Conservation (phyloP, 2,113 vertebrate species). For the Platysteira castanea region DNA sequence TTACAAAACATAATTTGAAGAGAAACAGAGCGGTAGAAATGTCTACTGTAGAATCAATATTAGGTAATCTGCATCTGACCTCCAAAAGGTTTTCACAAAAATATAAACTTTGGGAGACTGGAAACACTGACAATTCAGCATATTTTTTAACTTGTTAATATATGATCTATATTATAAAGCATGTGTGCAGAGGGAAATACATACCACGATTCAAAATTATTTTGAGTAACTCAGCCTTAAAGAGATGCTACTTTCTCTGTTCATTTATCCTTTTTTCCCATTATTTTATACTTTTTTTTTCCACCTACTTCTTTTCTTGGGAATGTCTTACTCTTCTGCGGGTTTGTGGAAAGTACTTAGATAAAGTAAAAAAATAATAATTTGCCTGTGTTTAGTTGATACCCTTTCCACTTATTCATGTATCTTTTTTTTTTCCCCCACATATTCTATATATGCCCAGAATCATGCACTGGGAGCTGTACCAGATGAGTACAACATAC, state of each 20-base stretch:
- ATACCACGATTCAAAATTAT: not conserved
- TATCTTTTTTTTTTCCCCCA: not conserved
- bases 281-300: not conserved
- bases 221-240: not conserved
- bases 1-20: not conserved
- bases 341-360: not conserved
- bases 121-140: not conserved
- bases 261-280: not conserved
- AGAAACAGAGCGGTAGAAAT: not conserved
- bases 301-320: not conserved
- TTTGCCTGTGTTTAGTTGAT: not conserved
- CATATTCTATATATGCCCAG: not conserved
- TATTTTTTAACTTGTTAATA: not conserved
- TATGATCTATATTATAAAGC: not conserved
- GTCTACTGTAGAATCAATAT: not conserved
- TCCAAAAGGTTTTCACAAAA: not conserved
- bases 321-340: not conserved
- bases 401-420: not conserved
- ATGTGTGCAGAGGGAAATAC: not conserved
- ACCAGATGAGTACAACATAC: not conserved
- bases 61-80: not conserved
- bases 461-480: not conserved
- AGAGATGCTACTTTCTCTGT: not conserved
- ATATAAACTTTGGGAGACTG: not conserved
- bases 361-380: not conserved